Conservation (phyloP, 1,140 invertebrate species). For the Cydia strobilella region DNA sequence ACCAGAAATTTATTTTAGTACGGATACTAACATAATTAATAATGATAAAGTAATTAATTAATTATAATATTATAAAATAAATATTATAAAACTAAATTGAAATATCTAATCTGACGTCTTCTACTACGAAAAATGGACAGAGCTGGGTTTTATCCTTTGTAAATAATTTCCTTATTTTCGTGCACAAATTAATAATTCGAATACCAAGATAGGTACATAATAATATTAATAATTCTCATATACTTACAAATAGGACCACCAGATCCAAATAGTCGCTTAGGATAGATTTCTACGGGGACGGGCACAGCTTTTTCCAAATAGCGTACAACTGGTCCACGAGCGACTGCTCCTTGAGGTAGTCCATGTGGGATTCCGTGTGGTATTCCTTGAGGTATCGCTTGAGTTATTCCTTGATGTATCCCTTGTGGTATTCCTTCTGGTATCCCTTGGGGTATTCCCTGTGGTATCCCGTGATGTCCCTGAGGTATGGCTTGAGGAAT, state of each 20-base stretch:
- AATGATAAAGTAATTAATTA: no score
- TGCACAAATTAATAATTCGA: no score
- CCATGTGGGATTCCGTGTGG: conserved; percentile 38
- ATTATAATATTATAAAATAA: no score
- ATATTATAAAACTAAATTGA: no score
- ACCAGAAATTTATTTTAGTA: no score
- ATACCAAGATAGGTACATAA: no score
- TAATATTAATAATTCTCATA: not conserved
- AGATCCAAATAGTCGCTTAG: conserved; percentile 53
- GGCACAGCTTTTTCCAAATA: conserved; percentile 54
- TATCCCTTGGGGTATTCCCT: not conserved
- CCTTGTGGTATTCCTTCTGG: not conserved
- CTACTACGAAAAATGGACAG: no score
- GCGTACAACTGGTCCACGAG: conserved; percentile 38
- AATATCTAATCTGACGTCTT: no score
- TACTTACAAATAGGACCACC: conserved; percentile 75
- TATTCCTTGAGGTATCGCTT: not conserved
- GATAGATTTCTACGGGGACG: conserved; percentile 56
- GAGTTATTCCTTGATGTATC: not conserved
- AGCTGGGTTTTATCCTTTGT: no score
- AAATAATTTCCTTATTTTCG: no score
- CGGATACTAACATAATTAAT: no score
- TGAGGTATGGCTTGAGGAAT: conserved; percentile 12
- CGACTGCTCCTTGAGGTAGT: conserved; percentile 15
- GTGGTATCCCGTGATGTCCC: not conserved